Evolutionary conservation across 2,888 invertebrate species (phyloP).

Genomic region (Tipula unca): DNA sequence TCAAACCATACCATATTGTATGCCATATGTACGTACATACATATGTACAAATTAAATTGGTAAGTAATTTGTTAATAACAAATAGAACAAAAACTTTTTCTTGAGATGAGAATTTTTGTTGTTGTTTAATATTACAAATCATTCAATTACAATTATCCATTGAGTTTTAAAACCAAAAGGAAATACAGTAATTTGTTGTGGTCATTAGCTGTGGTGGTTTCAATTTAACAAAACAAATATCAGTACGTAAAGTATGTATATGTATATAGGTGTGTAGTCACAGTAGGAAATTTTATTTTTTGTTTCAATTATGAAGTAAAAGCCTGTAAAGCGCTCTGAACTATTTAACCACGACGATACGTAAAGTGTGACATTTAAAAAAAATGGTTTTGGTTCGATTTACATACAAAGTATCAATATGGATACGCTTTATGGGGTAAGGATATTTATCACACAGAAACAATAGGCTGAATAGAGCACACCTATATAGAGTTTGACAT

Average conservation of each 20-base stretch:
- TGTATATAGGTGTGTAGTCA: background rate
- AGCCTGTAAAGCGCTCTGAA: background rate
- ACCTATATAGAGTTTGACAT: too few species aligned
- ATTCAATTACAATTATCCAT: background rate
- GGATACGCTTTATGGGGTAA: too few species aligned
- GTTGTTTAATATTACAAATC: background rate
- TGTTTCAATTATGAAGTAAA: background rate
- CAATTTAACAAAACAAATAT: background rate
- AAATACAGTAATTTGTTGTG: background rate
- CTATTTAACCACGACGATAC: background rate
- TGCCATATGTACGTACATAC: background rate
- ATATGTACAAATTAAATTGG: background rate
- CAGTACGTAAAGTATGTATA: background rate
- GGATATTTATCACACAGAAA: too few species aligned
- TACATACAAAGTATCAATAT: too few species aligned
- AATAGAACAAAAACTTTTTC: background rate
- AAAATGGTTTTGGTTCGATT: too few species aligned
- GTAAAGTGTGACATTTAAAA: background rate
- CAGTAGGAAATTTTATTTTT: background rate
- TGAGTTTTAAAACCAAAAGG: background rate
- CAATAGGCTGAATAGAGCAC: too few species aligned
- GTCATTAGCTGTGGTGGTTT: background rate
- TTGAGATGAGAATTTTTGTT: background rate
- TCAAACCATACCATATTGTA: background rate
- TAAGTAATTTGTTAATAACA: background rate